phyloP scores from a whole-genome alignment of 1,140 invertebrate species.

The Plectrocnemia conspersa region DNA sequence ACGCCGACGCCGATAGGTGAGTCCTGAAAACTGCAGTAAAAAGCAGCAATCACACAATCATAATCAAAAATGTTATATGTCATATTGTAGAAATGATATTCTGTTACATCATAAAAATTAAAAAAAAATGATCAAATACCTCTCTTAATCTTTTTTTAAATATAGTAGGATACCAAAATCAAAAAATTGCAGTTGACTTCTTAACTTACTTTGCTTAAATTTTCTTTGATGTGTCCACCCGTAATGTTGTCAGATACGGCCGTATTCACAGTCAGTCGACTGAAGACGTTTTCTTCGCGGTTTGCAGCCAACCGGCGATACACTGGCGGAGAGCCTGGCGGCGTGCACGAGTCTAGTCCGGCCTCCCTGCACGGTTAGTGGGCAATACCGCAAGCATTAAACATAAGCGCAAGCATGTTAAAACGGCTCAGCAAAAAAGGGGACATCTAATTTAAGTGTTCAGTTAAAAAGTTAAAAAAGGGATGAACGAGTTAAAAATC shows the following conservation, averaged over 20 bases:
- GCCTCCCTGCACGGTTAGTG: constrained; percentile 37
- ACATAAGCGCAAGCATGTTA: constrained; percentile 34
- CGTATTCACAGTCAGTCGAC: constrained; percentile 62
- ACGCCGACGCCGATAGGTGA: too few relatives aligned
- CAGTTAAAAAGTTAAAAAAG: too few relatives aligned
- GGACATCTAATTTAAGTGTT: too few relatives aligned
- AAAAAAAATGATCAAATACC: background rate
- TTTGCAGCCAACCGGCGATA: constrained; percentile 50
- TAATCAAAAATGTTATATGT: too few relatives aligned
- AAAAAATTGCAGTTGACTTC: constrained; percentile 38
- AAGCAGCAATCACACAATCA: too few relatives aligned
- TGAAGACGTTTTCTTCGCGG: constrained; percentile 77
- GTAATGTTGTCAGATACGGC: constrained; percentile 53
- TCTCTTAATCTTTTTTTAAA: background rate
- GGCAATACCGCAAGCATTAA: constrained; percentile 35
- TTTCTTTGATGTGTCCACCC: constrained; percentile 63
- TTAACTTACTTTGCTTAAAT: constrained; percentile 60
- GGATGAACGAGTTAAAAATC: too few relatives aligned
- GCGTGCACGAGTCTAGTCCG: constrained; percentile 52
- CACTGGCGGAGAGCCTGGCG: constrained; percentile 63
- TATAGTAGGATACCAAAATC: constrained; percentile 34
- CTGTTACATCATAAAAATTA: background rate
- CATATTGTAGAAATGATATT: too few relatives aligned
- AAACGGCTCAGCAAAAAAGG: constrained; percentile 16
- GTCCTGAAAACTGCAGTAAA: too few relatives aligned